Evolutionary conservation across 1,140 invertebrate genomes (phyloP).

Genomic region (Penaeus indicus): DNA sequence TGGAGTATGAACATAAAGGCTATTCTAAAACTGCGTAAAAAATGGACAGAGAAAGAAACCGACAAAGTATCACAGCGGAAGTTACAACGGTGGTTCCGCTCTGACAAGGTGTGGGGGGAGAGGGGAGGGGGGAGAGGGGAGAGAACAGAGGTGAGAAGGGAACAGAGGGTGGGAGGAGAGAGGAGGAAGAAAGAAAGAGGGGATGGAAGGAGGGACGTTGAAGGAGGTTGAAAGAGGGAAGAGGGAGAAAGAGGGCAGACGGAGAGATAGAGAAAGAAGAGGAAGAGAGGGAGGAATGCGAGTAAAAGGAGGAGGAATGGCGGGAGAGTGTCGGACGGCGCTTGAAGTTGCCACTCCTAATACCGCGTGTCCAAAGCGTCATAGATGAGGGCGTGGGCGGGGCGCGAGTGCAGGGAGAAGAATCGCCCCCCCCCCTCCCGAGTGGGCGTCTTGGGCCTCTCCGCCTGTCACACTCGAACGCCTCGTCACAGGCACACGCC

Average conservation of each 20-base stretch:
- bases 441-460: no score
- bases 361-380: neutral
- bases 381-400: no score
- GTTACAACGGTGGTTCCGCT: neutral
- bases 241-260: neutral
- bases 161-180: neutral
- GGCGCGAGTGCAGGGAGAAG: no score
- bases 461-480: no score
- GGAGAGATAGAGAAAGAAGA: neutral
- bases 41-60: neutral
- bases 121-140: neutral
- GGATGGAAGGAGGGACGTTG: neutral
- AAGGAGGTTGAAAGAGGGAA: neutral
- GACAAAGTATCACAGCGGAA: neutral
- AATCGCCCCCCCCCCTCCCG: no score
- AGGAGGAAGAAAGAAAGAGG: neutral
- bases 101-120: neutral
- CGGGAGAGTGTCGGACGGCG: neutral
- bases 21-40: neutral
- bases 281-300: conserved; percentile 7
- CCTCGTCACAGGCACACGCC: no score
- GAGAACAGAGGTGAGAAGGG: neutral
- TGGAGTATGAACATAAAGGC: neutral
- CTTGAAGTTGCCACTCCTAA: neutral
- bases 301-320: neutral